Evolutionary conservation across 2,797 vertebrate genomes (phyloP).

Genomic region (Xenopus petersii): DNA sequence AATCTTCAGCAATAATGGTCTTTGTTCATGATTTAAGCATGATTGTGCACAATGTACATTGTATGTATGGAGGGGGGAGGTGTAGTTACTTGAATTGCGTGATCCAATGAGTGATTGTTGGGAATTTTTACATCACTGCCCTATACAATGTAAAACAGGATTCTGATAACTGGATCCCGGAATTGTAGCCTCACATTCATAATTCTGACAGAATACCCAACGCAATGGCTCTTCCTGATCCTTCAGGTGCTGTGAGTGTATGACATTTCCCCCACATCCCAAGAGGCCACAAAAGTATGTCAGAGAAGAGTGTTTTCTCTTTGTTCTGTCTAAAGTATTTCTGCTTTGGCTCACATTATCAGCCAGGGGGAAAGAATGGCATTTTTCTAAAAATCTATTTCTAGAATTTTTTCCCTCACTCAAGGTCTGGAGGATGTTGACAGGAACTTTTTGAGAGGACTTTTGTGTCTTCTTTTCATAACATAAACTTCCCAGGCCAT

Average conservation of each 20-base stretch:
- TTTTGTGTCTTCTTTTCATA: conserved; percentile 30
- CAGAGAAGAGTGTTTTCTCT: conserved; percentile 13
- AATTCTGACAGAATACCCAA: conserved; percentile 1
- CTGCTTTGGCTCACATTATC: conserved; percentile 17
- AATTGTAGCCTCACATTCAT: not conserved
- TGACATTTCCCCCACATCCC: conserved; percentile 14
- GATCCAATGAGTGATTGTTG: not conserved
- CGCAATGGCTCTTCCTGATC: conserved; percentile 21
- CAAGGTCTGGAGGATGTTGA: conserved; percentile 47
- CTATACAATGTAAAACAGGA: conserved; percentile 1
- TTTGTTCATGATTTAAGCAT: too few species aligned
- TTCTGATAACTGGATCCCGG: not conserved
- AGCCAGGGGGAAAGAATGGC: conserved; percentile 16
- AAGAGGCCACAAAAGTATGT: conserved; percentile 19
- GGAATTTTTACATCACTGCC: not conserved
- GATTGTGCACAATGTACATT: too few species aligned
- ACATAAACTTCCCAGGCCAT: conserved; percentile 22
- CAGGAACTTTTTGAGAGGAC: conserved; percentile 24
- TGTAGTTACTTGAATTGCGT: not conserved
- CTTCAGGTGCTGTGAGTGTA: not conserved
- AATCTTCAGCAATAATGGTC: too few species aligned
- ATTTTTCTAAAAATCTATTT: conserved; percentile 33
- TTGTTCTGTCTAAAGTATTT: conserved; percentile 17
- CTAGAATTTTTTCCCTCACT: conserved; percentile 15
- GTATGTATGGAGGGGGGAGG: too few species aligned